A percentile compares a stretch with the other conserved stretches of the same genome.
Evolutionary conservation across 92 coral and sea anemone species (phyloP).

Genomic region (Paramuricea clavata): DNA sequence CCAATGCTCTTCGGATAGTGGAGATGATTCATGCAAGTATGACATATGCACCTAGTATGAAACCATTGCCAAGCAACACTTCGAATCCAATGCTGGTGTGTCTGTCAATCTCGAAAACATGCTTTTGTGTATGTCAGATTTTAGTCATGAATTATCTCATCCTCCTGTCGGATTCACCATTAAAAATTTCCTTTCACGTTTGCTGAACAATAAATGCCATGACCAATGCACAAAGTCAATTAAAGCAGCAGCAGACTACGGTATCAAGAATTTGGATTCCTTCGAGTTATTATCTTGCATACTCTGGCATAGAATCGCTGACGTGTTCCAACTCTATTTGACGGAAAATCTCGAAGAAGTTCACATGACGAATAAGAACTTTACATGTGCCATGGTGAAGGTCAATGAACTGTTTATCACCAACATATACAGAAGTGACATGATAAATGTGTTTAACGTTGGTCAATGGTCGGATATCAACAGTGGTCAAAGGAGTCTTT

Average conservation of each 20-base stretch:
- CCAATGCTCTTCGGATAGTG: not conserved
- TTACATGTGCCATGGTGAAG: not conserved
- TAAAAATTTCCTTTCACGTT: not conserved
- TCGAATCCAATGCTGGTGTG: conserved; percentile 13
- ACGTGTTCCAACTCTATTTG: not conserved
- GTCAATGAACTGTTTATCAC: conserved; percentile 19
- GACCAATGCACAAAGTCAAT: not conserved
- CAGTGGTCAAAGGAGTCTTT: conserved; percentile 3
- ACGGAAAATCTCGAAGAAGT: conserved; percentile 6
- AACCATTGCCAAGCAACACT: conserved; percentile 9
- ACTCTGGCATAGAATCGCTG: conserved; percentile 4
- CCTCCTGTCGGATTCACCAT: not conserved
- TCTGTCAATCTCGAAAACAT: conserved; percentile 16
- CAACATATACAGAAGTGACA: not conserved
- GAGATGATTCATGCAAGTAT: not conserved
- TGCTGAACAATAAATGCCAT: not conserved
- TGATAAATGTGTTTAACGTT: not conserved
- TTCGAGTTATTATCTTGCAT: not conserved
- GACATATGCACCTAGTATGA: not conserved
- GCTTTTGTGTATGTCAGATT: conserved; percentile 19
- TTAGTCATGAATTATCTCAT: conserved; percentile 12
- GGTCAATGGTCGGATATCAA: not conserved
- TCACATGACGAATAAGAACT: conserved; percentile 6
- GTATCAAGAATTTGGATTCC: not conserved
- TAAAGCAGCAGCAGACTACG: not conserved